Base-by-base conservation (phyloP, 2,797 vertebrate species). In the Acipenser transmontanus region DNA sequence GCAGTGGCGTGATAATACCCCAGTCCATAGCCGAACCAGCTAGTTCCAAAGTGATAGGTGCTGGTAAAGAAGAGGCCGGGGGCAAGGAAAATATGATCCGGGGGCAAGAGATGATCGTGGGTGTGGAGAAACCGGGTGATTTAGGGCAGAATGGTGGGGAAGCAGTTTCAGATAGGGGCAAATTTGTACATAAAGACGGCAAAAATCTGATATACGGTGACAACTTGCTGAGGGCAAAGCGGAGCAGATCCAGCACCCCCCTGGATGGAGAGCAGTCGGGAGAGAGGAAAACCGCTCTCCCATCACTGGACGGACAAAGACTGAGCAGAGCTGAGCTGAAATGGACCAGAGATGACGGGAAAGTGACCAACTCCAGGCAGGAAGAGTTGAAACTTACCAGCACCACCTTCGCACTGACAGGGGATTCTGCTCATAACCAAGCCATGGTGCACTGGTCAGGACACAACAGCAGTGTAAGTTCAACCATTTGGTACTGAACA, bases 401-500 rank as follows among this genome's bases (percentile, higher is more conserved):
- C 86, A 95, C 87, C 76, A 96, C 93, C 54, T 97, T 96, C 74
- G 88, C 95, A 5, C 84, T 99, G 77, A 89, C 89, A 0, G 95
- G 96, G 67, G 96, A 99, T 78, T 94, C 95, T 17, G 94, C 96
- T 61, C 95, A 98, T 69, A 99, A 98, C 85, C 96, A 98, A 84
- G 96, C 96, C 67, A 96, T 97, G 89, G 95, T 98, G 61, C 93
- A 97, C 87, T 98, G 96, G 96, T 94, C 95, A 7, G 91, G 94
- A 66, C 92, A 93, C 69, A 98, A 96, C 92, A 98, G 95, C 82
- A 93, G 91, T 79, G 96, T 98, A 78, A 98, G 95, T 97, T 88
- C 50, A 50, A 59, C 48, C 8, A 17, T 1, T 7, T 1, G 34
- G 34, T 34, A 34, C 34, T 34, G 4, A 4, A 3, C 34, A 34